phyloP scores from a whole-genome alignment of 2,113 vertebrate species.

The Saccopteryx bilineata region DNA sequence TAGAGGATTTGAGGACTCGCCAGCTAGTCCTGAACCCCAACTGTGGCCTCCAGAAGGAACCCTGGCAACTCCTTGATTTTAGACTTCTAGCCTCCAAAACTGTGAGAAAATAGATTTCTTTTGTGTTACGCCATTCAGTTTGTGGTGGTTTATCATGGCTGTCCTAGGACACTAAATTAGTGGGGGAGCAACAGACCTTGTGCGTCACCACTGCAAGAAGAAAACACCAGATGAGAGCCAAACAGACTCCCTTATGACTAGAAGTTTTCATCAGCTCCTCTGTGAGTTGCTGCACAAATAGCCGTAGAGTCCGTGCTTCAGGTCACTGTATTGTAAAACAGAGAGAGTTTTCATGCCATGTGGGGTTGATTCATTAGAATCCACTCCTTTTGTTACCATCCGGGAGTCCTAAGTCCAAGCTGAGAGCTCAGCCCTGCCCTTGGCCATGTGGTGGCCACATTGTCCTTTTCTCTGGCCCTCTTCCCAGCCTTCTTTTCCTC shows the following conservation, averaged over 20 bases:
- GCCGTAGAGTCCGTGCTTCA: not conserved
- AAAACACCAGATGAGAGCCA: not conserved
- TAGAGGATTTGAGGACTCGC: not conserved
- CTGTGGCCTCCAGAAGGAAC: not conserved
- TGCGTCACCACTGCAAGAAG: not conserved
- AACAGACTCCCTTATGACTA: not conserved
- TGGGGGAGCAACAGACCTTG: not conserved
- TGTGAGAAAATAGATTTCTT: not conserved
- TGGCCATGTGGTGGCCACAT: fast-evolving
- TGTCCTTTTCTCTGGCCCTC: not conserved
- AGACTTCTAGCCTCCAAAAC: not conserved
- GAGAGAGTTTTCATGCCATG: not conserved
- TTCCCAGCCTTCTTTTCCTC: not conserved
- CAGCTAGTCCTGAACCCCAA: not conserved
- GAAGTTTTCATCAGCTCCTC: not conserved
- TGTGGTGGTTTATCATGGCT: not conserved
- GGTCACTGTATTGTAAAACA: not conserved
- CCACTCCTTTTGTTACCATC: not conserved
- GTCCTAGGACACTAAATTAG: not conserved
- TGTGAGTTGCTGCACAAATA: not conserved
- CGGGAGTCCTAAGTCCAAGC: not conserved
- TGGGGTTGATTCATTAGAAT: not conserved
- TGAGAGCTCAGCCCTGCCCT: not conserved
- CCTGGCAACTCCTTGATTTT: not conserved
- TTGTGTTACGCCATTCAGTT: not conserved